phyloP scores from a whole-genome alignment of 2,113 vertebrate species.

The Boleophthalmus pectinirostris region DNA sequence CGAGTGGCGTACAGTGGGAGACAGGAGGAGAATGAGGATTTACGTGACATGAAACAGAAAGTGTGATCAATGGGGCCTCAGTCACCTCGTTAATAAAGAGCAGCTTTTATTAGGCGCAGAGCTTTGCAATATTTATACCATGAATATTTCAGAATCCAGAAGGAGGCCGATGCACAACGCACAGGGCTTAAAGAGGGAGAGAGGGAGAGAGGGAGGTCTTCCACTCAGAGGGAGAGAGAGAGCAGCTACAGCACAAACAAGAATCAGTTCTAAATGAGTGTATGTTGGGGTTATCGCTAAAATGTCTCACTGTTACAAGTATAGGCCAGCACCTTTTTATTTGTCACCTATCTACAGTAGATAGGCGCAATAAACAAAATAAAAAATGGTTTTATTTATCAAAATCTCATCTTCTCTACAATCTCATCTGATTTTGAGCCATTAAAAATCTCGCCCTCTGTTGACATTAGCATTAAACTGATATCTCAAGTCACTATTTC shows the following conservation, averaged over 20 bases:
- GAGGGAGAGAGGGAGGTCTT: constrained; percentile 47
- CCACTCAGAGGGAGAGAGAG: constrained; percentile 36
- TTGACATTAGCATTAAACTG: too few species aligned
- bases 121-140: constrained; percentile 81
- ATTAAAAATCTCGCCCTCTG: too few species aligned
- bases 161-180: constrained; percentile 51
- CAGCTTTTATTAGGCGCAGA: constrained; percentile 78
- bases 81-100: constrained; percentile 79
- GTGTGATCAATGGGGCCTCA: constrained; percentile 76
- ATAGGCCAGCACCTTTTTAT: too few species aligned
- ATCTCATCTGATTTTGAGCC: too few species aligned
- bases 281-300: too few species aligned
- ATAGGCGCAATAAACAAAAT: too few species aligned
- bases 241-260: background rate
- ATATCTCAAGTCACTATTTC: too few species aligned
- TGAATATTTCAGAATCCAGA: constrained; percentile 79
- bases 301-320: too few species aligned
- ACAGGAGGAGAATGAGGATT: constrained; percentile 54
- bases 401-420: too few species aligned
- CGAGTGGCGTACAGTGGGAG: constrained; percentile 19
- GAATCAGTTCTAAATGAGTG: too few species aligned
- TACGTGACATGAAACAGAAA: constrained; percentile 75
- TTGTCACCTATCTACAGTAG: too few species aligned
- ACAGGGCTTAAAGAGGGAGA: constrained; percentile 32
- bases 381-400: too few species aligned